Conservation (phyloP, 2,797 vertebrate species). For the Pagetopsis macropterus region DNA sequence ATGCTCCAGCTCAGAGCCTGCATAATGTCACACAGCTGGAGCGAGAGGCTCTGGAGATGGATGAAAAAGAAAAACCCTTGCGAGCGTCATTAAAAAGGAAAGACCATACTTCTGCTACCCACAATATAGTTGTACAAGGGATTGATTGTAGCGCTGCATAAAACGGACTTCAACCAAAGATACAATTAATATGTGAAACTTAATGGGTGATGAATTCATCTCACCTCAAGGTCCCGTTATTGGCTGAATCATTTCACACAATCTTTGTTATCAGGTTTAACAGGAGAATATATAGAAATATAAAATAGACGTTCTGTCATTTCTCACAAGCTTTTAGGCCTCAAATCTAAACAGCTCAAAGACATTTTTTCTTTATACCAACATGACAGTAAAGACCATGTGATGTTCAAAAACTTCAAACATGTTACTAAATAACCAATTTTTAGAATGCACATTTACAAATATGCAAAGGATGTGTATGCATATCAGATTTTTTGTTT, state of each 20-base stretch:
- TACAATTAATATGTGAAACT: neutral
- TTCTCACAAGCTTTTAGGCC: no score
- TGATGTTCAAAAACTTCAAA: neutral
- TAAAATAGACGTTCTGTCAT: no score
- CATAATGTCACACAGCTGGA: conserved; percentile 74
- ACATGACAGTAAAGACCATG: neutral
- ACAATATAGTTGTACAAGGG: neutral
- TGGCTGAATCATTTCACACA: neutral
- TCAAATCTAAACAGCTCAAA: no score
- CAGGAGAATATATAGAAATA: no score
- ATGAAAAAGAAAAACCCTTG: conserved; percentile 27
- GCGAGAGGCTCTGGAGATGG: conserved; percentile 34
- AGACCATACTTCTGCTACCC: neutral
- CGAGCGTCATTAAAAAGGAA: conserved; percentile 29
- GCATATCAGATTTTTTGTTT: neutral
- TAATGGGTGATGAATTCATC: neutral
- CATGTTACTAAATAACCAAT: neutral
- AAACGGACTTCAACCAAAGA: neutral
- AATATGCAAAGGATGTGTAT: neutral
- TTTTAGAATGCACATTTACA: neutral
- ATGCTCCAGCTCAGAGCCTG: conserved; percentile 43
- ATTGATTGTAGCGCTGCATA: neutral
- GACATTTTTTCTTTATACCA: no score
- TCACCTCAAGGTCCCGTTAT: neutral
- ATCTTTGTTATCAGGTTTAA: neutral